A percentile compares a stretch with the other conserved stretches of the same genome.
Conservation (phyloP, 2,797 vertebrate species). For the Erethizon dorsatum region DNA sequence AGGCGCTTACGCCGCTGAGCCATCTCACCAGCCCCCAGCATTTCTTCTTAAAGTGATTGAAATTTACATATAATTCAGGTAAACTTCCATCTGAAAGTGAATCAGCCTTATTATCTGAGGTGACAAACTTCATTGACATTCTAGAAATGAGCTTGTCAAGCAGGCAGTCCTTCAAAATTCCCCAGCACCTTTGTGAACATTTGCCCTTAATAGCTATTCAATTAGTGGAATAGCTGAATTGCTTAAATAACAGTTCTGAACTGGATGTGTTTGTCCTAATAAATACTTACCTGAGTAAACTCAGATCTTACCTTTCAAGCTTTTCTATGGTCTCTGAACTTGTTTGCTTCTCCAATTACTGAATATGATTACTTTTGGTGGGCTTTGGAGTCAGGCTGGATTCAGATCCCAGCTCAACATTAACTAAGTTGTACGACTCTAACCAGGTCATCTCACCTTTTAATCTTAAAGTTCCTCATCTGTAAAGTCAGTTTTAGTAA, state of each 20-base stretch:
- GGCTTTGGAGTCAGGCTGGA: neutral
- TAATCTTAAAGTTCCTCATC: neutral
- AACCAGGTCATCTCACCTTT: neutral
- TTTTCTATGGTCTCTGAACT: constrained; percentile 10
- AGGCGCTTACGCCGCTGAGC: no score
- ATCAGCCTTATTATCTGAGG: neutral
- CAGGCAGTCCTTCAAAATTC: neutral
- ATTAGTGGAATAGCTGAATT: neutral
- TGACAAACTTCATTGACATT: neutral
- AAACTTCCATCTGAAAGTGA: constrained; percentile 42
- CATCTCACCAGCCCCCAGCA: neutral
- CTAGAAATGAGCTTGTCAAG: neutral
- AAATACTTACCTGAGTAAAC: constrained; percentile 58
- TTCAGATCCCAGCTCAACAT: neutral
- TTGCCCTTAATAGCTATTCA: neutral
- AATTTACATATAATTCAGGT: constrained; percentile 1
- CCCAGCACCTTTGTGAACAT: neutral
- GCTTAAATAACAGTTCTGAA: constrained; percentile 50
- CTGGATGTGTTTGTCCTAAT: constrained; percentile 27
- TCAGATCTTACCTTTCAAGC: constrained; percentile 58
- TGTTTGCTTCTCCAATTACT: constrained; percentile 34
- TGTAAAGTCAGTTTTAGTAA: constrained; percentile 56
- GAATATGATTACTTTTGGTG: neutral
- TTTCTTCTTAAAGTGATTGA: constrained; percentile 57
- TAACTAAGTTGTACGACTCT: neutral